Percentiles rank a stretch among this genome's conserved stretches.
These are phyloP conservation scores for Dicaeum eximium DNA, from an alignment of 2,113 vertebrate species.

Conservation along the genomic window DNA sequence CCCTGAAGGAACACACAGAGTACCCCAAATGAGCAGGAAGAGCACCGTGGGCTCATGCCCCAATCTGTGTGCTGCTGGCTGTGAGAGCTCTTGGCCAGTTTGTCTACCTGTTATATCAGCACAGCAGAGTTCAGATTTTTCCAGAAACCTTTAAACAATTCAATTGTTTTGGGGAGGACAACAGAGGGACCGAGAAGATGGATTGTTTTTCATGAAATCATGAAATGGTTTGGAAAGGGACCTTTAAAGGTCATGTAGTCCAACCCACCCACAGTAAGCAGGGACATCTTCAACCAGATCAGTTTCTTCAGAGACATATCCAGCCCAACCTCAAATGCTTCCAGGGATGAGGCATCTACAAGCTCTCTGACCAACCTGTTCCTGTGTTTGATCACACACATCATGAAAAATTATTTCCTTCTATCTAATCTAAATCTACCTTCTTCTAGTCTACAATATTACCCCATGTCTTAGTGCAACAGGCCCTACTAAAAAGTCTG, in stretches of 20 bases:
- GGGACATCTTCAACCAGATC: neutral
- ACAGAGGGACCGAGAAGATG: rapidly evolving
- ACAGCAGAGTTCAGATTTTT: neutral
- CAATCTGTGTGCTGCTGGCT: neutral
- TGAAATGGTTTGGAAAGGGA: neutral
- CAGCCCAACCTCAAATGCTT: neutral
- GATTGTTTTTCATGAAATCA: neutral
- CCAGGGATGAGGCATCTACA: neutral
- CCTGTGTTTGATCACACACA: neutral
- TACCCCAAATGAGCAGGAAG: neutral
- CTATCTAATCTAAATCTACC: neutral
- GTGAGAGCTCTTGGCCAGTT: neutral
- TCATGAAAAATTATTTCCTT: neutral
- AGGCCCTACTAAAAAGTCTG: neutral
- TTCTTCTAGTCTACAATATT: neutral
- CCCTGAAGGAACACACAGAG: neutral
- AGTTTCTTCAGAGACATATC: neutral
- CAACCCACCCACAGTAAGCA: neutral
- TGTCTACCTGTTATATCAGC: neutral
- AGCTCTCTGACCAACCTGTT: neutral
- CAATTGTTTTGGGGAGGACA: neutral
- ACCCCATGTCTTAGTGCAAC: rapidly evolving
- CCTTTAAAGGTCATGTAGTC: neutral
- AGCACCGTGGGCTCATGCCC: rapidly evolving
- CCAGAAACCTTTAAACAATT: neutral